Percentiles rank a stretch among this genome's conserved stretches.
phyloP scores from a whole-genome alignment of 1,140 invertebrate genomes.

The Coboldia fuscipes region DNA sequence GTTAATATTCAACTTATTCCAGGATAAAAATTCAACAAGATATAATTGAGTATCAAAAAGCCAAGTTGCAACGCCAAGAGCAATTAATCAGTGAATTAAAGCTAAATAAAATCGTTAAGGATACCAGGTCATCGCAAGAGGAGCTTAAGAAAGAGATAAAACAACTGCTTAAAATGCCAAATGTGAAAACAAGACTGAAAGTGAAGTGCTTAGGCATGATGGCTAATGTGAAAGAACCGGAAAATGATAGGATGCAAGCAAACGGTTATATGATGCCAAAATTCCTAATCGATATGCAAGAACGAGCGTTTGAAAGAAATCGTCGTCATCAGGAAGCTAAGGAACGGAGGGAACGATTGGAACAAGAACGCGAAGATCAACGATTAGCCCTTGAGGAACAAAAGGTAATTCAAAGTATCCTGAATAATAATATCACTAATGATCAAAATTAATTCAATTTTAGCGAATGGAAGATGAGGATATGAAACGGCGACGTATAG shows the following conservation, averaged over 20 bases:
- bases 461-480: constrained; percentile 29
- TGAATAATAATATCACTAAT: constrained; percentile 12
- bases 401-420: constrained; percentile 11
- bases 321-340: constrained; percentile 33
- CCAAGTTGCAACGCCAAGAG: constrained; percentile 36
- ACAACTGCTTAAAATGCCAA: constrained; percentile 29
- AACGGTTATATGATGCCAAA: constrained; percentile 33
- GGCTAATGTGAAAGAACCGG: constrained; percentile 19
- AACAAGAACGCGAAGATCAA: constrained; percentile 30
- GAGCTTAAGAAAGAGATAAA: constrained; percentile 29
- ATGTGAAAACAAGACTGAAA: constrained; percentile 28
- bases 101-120: constrained; percentile 33
- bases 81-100: constrained; percentile 37
- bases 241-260: constrained; percentile 21
- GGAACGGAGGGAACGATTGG: constrained; percentile 31
- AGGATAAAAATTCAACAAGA: constrained; percentile 37
- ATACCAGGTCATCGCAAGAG: constrained; percentile 28
- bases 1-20: constrained; percentile 1
- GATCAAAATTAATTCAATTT: too few relatives aligned
- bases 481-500: constrained; percentile 29
- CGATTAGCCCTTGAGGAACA: constrained; percentile 25
- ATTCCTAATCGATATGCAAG: constrained; percentile 37
- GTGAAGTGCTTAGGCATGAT: constrained; percentile 29
- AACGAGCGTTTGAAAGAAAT: constrained; percentile 32
- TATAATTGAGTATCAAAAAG: constrained; percentile 35